Base-by-base conservation (phyloP, 1,140 invertebrate species). In the Lepidurus arcticus region DNA sequence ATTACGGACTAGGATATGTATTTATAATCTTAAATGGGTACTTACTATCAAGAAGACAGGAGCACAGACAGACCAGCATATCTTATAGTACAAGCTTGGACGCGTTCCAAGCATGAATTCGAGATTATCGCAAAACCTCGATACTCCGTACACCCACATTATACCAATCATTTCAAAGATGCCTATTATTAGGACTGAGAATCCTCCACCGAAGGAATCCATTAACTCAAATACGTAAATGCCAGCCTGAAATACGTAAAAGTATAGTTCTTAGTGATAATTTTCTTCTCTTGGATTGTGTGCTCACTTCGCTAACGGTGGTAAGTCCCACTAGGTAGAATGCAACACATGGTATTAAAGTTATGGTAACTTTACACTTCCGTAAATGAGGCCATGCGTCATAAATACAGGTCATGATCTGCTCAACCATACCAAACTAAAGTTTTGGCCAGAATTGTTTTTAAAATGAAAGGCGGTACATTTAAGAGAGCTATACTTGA, bases 361-460 rank as follows among this genome's bases (percentile, higher is more conserved):
- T 92, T 7, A 94, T 89, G 87, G 89, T 88, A 7, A 90, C 86
- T 84, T 94, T 94, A 80, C 89, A 90, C 80, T 90, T 88, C 78
- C 92, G 86, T 53, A 92, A 86, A 79, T 89, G 87, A 1, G 92
- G 91, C 81, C 92, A 90, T 78, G 91, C 89, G 82, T 94, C 93
- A 78, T 92, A 88, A 80, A 94, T 90, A 79, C 91, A 92, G 3
- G 92, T 94, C 13, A 92, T 90, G 0, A 94, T 91, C 16, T 92
- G 93, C 85, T 94, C 92, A 89, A 93, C 90, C 0, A 93, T 84
- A 0, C 92, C 92, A 84, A 94, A 93, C 88, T 91, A 83, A 79
- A 76, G 77, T 7, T 74, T 21, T 74, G 34, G n/a, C 6, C n/a
- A 77, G 21, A 9, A 76, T 34, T n/a, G 13, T 78, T 44, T 16